A percentile compares a stretch with the other conserved stretches of the same genome.
phyloP scores from a whole-genome alignment of 2,888 invertebrate genomes.

The Pemphredon lugubris region DNA sequence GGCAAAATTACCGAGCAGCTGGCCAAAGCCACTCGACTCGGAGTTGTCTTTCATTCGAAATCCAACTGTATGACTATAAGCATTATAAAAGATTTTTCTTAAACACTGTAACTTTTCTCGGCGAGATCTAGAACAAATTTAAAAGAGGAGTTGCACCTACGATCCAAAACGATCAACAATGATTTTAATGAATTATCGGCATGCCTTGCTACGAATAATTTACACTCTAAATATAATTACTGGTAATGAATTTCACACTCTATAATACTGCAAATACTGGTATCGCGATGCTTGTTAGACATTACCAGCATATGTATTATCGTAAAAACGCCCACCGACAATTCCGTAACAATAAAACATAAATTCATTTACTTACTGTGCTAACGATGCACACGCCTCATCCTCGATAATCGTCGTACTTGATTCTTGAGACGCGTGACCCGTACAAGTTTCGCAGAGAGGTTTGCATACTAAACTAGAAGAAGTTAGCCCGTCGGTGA shows the following conservation, averaged over 20 bases:
- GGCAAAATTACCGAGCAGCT: conserved; percentile 81
- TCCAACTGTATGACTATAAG: conserved; percentile 83
- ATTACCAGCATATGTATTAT: too few relatives aligned
- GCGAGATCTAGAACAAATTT: conserved; percentile 78
- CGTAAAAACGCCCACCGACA: too few relatives aligned
- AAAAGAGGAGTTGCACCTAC: conserved; percentile 10
- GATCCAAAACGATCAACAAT: conserved; percentile 5
- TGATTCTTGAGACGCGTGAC: conserved; percentile 80
- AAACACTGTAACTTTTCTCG: conserved; percentile 82
- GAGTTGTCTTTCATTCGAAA: conserved; percentile 82
- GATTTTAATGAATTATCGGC: too few relatives aligned
- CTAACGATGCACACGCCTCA: conserved; percentile 70
- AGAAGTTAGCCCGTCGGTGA: conserved; percentile 72
- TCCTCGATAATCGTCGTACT: conserved; percentile 81
- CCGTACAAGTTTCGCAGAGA: conserved; percentile 73
- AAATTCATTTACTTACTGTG: conserved; percentile 63
- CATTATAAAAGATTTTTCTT: conserved; percentile 83
- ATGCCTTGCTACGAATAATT: too few relatives aligned
- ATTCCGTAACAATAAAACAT: background rate
- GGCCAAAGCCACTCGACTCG: conserved; percentile 81
- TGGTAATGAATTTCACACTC: background rate
- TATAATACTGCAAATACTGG: background rate
- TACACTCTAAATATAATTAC: conserved; percentile 3
- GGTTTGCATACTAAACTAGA: conserved; percentile 70
- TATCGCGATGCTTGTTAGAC: too few relatives aligned